Percentiles rank a stretch among this genome's conserved stretches.
Conservation (phyloP, 2,797 vertebrate genomes). For the Anguilla marmorata region DNA sequence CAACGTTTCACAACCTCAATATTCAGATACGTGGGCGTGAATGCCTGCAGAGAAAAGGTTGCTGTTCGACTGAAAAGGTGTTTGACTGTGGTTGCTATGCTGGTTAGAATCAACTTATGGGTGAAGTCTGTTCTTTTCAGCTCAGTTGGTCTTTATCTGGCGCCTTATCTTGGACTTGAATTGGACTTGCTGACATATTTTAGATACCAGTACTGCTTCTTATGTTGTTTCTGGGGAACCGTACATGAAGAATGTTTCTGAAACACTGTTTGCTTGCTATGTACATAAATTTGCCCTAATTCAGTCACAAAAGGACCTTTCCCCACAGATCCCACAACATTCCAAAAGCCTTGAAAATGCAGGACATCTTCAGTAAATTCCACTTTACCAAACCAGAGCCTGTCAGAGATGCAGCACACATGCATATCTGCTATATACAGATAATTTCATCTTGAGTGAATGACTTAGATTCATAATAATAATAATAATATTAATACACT, state of each 20-base stretch:
- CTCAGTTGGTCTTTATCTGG: neutral
- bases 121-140: neutral
- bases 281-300: no score
- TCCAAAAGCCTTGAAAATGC: neutral
- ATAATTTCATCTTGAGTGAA: neutral
- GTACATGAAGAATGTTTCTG: neutral
- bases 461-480: neutral
- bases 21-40: neutral
- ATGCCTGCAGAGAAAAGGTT: neutral
- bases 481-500: no score
- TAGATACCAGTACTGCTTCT: no score
- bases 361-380: conserved; percentile 2
- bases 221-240: no score
- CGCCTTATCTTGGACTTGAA: no score
- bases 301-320: neutral
- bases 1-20: neutral
- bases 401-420: conserved; percentile 1
- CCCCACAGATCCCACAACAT: neutral
- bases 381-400: neutral
- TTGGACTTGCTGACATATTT: no score
- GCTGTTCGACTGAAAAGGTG: neutral
- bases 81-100: neutral
- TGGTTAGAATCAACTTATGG: neutral
- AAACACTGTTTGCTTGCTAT: neutral
- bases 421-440: neutral